A percentile compares a stretch with the other conserved stretches of the same genome.
Conservation (phyloP, 2,797 vertebrate species). For the Gastrophryne carolinensis region DNA sequence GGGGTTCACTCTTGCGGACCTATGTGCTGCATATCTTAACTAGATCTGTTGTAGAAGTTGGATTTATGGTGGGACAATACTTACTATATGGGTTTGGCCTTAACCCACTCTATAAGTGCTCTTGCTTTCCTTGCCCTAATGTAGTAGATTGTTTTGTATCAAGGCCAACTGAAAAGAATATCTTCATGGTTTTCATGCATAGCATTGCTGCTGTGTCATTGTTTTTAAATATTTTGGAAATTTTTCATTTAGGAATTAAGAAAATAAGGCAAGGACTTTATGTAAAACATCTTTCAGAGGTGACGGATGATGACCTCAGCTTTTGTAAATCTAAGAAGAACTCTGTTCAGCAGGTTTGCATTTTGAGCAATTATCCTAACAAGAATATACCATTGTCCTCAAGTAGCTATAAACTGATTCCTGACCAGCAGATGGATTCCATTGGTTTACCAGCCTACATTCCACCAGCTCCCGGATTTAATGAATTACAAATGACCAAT, state of each 20-base stretch:
- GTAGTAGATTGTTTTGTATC: conserved; percentile 93
- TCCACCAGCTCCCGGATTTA: conserved; percentile 54
- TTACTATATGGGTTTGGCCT: conserved; percentile 87
- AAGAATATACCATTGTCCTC: conserved; percentile 68
- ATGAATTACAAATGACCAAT: conserved; percentile 39
- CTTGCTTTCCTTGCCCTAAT: conserved; percentile 87
- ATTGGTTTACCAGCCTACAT: conserved; percentile 54
- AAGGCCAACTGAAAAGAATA: conserved; percentile 90
- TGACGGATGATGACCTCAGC: conserved; percentile 69
- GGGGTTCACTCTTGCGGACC: conserved; percentile 85
- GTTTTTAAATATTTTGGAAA: conserved; percentile 87
- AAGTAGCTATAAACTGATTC: conserved; percentile 58
- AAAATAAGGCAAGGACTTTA: conserved; percentile 81
- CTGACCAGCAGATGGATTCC: conserved; percentile 60
- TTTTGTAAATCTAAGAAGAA: conserved; percentile 79
- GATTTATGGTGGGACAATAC: conserved; percentile 90
- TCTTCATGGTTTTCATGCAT: conserved; percentile 96
- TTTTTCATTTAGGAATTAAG: conserved; percentile 85
- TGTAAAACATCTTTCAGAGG: conserved; percentile 58
- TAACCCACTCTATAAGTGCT: conserved; percentile 86
- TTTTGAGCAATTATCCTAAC: conserved; percentile 71
- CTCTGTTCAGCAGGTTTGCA: conserved; percentile 74
- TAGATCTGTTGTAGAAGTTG: conserved; percentile 86
- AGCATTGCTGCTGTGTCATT: conserved; percentile 87
- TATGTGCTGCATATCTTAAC: conserved; percentile 93